These are phyloP conservation scores for Microdon myrmicae DNA, from an alignment of 2,888 invertebrate species.

Conservation along the genomic window DNA sequence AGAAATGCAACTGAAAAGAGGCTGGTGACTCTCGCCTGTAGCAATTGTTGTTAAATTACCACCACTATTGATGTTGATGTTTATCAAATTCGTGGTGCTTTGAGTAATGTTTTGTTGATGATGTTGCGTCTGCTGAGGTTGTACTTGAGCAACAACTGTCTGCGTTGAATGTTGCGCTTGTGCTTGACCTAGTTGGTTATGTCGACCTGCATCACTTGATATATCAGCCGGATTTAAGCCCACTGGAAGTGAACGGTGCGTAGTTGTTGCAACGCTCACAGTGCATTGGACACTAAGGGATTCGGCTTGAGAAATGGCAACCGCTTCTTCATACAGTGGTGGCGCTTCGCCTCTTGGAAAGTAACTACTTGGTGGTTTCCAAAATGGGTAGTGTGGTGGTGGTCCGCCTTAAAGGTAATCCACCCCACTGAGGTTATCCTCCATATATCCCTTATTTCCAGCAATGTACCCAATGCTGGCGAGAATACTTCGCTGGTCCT, in stretches of 20 bases:
- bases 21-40: conserved; percentile 66
- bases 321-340: conserved; percentile 87
- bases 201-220: conserved; percentile 55
- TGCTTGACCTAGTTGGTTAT: conserved; percentile 54
- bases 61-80: conserved; percentile 67
- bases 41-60: conserved; percentile 66
- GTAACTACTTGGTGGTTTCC: conserved; percentile 85
- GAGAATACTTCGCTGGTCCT: conserved; percentile 80
- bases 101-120: conserved; percentile 64
- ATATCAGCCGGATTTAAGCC: conserved; percentile 56
- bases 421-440: conserved; percentile 72
- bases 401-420: conserved; percentile 69
- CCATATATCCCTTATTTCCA: conserved; percentile 82
- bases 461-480: conserved; percentile 83
- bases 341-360: conserved; percentile 88
- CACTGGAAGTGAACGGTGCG: conserved; percentile 58
- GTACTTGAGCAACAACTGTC: conserved; percentile 56
- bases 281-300: conserved; percentile 67
- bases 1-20: conserved; percentile 56
- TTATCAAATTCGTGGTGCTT: conserved; percentile 67
- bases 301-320: conserved; percentile 79
- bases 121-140: conserved; percentile 53
- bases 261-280: conserved; percentile 61
- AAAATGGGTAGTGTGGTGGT: conserved; percentile 77
- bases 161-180: conserved; percentile 63